Percentiles rank a stretch among this genome's conserved stretches.
Evolutionary conservation across 2,113 vertebrate species (phyloP).

Genomic region (Peromyscus maniculatus): DNA sequence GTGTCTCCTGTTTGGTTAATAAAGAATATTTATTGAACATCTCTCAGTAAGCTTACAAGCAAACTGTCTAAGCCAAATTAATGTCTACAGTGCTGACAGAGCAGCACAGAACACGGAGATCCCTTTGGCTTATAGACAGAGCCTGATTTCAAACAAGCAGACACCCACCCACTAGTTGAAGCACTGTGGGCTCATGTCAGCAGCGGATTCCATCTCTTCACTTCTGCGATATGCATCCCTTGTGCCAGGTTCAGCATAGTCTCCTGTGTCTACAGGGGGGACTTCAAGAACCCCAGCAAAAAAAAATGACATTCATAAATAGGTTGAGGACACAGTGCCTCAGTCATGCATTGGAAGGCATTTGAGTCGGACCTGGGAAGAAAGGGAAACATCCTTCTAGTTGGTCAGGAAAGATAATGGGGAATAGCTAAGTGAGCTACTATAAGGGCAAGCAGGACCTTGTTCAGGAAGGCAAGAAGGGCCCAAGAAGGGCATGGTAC

Average conservation of each 20-base stretch:
- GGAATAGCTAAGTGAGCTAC: background rate
- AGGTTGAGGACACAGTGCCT: background rate
- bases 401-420: background rate
- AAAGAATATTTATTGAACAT: conserved; percentile 36
- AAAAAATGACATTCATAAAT: background rate
- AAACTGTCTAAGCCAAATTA: background rate
- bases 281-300: background rate
- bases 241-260: background rate
- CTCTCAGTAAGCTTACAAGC: background rate
- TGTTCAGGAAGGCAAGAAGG: background rate
- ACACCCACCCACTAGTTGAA: background rate
- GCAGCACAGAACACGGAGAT: background rate
- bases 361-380: background rate
- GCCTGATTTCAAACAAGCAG: background rate
- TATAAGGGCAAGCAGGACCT: background rate
- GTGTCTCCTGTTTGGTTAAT: conserved; percentile 42
- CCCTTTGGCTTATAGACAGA: background rate
- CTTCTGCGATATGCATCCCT: background rate
- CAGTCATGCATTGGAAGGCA: rapidly evolving
- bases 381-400: background rate
- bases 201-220: background rate
- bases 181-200: background rate
- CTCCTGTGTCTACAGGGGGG: background rate
- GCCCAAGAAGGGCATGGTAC: background rate
- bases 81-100: background rate